phyloP scores from a whole-genome alignment of 2,113 vertebrate species.

The Athene noctua region DNA sequence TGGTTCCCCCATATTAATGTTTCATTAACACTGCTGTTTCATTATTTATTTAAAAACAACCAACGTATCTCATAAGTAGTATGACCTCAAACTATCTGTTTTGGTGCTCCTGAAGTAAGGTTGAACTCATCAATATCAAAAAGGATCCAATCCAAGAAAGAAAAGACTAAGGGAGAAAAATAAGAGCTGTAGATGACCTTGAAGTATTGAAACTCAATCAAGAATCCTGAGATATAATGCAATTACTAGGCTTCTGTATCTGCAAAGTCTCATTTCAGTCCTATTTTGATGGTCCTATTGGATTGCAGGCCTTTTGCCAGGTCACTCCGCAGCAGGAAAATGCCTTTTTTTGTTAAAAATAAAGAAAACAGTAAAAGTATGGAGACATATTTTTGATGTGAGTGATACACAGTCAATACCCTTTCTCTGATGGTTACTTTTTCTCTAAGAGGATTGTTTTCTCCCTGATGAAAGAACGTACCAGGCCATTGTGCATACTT shows the following conservation, averaged over 20 bases:
- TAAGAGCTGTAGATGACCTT: neutral
- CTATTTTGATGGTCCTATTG: neutral
- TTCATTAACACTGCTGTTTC: neutral
- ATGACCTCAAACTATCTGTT: neutral
- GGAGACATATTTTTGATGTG: neutral
- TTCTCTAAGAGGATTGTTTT: neutral
- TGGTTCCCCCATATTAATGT: neutral
- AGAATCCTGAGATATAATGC: neutral
- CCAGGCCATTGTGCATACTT: neutral
- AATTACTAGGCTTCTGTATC: neutral
- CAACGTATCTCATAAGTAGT: neutral
- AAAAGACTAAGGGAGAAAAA: neutral
- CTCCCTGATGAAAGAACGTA: constrained; percentile 9
- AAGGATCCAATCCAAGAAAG: neutral
- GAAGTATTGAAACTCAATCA: neutral
- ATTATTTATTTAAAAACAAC: neutral
- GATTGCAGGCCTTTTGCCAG: neutral
- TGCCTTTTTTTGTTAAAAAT: neutral
- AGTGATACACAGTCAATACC: rapidly evolving
- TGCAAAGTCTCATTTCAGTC: neutral
- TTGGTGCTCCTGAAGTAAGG: neutral
- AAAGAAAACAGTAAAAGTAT: rapidly evolving
- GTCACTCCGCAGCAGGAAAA: neutral
- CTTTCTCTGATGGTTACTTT: neutral
- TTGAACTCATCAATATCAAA: neutral